Evolutionary conservation across 2,113 vertebrate genomes (phyloP).

Genomic region (Rousettus leschenaultii): DNA sequence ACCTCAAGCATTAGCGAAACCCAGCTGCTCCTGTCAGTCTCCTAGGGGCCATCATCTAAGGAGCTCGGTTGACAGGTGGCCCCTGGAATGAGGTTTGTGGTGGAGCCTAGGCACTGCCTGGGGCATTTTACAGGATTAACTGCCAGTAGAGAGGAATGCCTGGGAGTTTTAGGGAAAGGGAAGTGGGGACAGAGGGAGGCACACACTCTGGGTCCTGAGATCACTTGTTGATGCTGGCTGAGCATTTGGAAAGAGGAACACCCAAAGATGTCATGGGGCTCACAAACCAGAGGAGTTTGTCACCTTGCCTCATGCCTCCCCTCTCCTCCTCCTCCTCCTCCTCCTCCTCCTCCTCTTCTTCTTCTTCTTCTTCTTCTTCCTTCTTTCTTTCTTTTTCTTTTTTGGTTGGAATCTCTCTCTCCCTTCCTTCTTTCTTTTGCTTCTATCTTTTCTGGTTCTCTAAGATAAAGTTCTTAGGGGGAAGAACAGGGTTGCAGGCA

Average conservation of each 20-base stretch:
- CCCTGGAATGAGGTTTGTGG: neutral
- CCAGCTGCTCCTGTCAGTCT: neutral
- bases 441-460: neutral
- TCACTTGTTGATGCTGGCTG: neutral
- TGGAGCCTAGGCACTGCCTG: neutral
- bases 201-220: neutral
- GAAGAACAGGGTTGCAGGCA: neutral
- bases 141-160: neutral
- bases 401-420: neutral
- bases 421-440: too few species aligned
- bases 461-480: neutral
- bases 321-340: too few species aligned
- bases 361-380: too few species aligned
- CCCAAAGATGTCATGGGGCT: neutral
- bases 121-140: neutral
- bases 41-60: neutral
- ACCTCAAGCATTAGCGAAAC: neutral
- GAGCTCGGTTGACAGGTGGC: constrained; percentile 1
- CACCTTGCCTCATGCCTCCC: neutral
- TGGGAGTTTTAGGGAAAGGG: neutral
- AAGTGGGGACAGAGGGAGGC: neutral
- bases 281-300: neutral
- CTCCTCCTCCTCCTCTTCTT: too few species aligned
- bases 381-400: too few species aligned
- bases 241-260: neutral